Conservation (phyloP, 2,888 invertebrate species). For the Cyaniris semiargus region DNA sequence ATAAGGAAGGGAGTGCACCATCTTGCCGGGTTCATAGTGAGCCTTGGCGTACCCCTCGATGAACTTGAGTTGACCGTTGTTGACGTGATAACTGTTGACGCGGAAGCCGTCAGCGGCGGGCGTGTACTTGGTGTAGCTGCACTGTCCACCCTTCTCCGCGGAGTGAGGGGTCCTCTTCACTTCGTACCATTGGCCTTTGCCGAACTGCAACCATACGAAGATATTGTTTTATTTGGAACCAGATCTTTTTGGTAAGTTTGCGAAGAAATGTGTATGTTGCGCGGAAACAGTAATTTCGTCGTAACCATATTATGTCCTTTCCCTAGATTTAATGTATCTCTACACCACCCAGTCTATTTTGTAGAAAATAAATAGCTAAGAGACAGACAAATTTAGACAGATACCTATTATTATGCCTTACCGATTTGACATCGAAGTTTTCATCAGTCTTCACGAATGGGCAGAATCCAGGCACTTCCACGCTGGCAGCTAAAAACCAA, state of each 20-base stretch:
- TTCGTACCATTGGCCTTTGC: background rate
- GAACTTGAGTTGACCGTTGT: background rate
- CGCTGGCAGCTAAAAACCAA: constrained; percentile 10
- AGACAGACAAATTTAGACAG: no score
- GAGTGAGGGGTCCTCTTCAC: constrained; percentile 5
- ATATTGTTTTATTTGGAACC: background rate
- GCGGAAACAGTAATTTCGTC: no score
- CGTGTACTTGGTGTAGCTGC: background rate
- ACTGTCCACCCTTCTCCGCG: constrained; percentile 1
- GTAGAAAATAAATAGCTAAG: no score
- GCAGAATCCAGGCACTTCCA: constrained; percentile 43
- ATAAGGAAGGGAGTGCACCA: constrained; percentile 18
- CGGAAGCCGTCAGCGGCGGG: constrained; percentile 3
- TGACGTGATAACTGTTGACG: background rate
- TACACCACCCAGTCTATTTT: no score
- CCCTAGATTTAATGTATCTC: no score
- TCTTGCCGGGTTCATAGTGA: constrained; percentile 13
- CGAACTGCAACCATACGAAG: background rate
- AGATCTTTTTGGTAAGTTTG: no score
- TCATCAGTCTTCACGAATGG: constrained; percentile 61
- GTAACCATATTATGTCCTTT: no score
- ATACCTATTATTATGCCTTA: constrained; percentile 39
- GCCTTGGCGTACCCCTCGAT: constrained; percentile 18
- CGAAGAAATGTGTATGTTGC: no score
- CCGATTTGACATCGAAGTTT: constrained; percentile 60